phyloP scores from a whole-genome alignment of 2,113 vertebrate genomes.

The Atractosteus spatula region DNA sequence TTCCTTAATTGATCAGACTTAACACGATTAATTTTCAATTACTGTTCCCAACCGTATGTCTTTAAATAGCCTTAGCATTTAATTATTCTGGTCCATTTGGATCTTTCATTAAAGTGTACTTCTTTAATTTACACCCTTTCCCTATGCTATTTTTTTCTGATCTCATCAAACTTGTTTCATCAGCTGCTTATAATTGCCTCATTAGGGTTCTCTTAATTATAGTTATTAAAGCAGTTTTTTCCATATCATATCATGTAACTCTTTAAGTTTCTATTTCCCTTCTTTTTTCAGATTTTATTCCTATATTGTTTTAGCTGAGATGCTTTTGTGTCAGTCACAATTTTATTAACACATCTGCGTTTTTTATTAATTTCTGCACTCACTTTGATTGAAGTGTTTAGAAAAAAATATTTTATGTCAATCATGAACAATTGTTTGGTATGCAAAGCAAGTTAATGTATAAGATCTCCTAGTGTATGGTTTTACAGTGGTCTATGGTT shows the following conservation, averaged over 20 bases:
- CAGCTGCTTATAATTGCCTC: slow-evolving; percentile 67
- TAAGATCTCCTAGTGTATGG: too few relatives aligned
- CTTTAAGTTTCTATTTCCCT: slow-evolving; percentile 29
- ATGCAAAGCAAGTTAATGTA: too few relatives aligned
- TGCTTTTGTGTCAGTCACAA: too few relatives aligned
- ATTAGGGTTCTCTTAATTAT: slow-evolving; percentile 66
- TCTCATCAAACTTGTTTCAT: slow-evolving; percentile 64
- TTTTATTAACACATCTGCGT: too few relatives aligned
- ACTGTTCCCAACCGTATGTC: not conserved
- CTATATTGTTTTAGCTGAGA: not conserved
- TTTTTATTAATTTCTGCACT: too few relatives aligned
- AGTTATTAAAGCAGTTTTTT: slow-evolving; percentile 59
- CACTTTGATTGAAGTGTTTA: too few relatives aligned
- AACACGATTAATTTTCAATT: slow-evolving; percentile 17
- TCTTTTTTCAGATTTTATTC: slow-evolving; percentile 22
- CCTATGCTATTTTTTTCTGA: slow-evolving; percentile 30
- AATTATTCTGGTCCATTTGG: slow-evolving; percentile 24
- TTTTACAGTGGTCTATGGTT: too few relatives aligned
- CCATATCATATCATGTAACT: slow-evolving; percentile 51
- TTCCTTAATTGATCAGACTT: slow-evolving; percentile 9
- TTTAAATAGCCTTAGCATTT: slow-evolving; percentile 18
- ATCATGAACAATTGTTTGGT: too few relatives aligned
- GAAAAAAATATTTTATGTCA: too few relatives aligned
- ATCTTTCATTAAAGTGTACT: slow-evolving; percentile 54
- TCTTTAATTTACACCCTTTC: slow-evolving; percentile 49